A percentile compares a stretch with the other conserved stretches of the same genome.
phyloP scores from a whole-genome alignment of 2,113 vertebrate species.

The Heloderma charlesbogerti region DNA sequence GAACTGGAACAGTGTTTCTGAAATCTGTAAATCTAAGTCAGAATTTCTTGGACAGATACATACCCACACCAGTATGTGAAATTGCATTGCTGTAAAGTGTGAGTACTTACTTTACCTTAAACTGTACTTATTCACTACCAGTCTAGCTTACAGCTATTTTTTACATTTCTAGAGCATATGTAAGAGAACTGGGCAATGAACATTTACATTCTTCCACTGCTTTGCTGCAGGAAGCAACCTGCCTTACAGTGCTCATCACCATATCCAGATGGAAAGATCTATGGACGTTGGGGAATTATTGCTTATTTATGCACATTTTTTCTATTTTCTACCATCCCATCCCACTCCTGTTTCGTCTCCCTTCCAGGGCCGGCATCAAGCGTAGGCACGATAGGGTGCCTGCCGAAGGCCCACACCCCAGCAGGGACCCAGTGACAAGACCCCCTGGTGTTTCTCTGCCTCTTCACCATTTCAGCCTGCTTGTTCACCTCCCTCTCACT shows the following conservation, averaged over 20 bases:
- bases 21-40: background rate
- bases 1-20: background rate
- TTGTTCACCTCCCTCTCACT: too few relatives aligned
- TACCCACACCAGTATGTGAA: background rate
- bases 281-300: background rate
- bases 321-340: background rate
- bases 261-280: background rate
- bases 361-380: background rate
- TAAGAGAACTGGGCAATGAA: background rate
- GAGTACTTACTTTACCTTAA: background rate
- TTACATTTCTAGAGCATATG: background rate
- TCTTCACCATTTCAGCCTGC: too few relatives aligned
- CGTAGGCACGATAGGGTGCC: too few relatives aligned
- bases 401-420: too few relatives aligned
- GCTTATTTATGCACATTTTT: background rate
- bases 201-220: background rate
- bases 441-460: too few relatives aligned
- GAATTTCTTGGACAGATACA: background rate
- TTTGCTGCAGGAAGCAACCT: background rate
- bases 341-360: background rate
- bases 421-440: too few relatives aligned
- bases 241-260: background rate
- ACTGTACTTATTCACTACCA: background rate
- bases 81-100: background rate
- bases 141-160: background rate